phyloP scores from a whole-genome alignment of 2,888 invertebrate species.

The Loripinus fragilis region DNA sequence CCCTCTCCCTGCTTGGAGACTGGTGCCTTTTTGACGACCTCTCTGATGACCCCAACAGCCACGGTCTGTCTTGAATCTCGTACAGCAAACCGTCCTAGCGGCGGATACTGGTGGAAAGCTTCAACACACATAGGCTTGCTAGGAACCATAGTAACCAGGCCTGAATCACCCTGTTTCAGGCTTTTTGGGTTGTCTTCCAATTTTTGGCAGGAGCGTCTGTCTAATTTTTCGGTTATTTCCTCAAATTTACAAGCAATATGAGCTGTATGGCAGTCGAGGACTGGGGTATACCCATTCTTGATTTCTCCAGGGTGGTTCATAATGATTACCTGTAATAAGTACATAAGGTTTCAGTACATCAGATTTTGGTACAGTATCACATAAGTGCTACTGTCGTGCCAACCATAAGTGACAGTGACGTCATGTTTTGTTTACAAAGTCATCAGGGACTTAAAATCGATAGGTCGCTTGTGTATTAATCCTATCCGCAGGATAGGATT shows the following conservation, averaged over 20 bases:
- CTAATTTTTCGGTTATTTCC: conserved; percentile 99
- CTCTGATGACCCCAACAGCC: conserved; percentile 96
- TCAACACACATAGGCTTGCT: conserved; percentile 99
- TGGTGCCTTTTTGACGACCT: conserved; percentile 92
- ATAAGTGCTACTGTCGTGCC: no score
- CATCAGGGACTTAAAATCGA: no score
- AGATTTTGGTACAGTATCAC: no score
- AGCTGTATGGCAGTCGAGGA: conserved; percentile 99
- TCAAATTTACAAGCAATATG: conserved; percentile 99
- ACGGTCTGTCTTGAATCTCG: conserved; percentile 99
- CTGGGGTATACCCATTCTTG: conserved; percentile 99
- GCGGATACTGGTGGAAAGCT: conserved; percentile 98
- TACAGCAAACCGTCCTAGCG: conserved; percentile 98
- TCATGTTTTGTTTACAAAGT: no score
- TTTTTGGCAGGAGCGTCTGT: conserved; percentile 96
- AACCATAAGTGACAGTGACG: no score
- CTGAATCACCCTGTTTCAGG: conserved; percentile 98
- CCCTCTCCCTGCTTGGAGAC: conserved; percentile 99
- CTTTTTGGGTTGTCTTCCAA: conserved; percentile 90
- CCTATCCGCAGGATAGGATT: no score
- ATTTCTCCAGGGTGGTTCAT: conserved; percentile 99
- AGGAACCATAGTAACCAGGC: conserved; percentile 96
- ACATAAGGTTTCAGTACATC: conserved; percentile 32
- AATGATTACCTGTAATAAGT: conserved; percentile 90
- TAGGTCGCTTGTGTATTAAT: no score